Conservation (phyloP, 2,113 vertebrate genomes). For the Glareola pratincola region DNA sequence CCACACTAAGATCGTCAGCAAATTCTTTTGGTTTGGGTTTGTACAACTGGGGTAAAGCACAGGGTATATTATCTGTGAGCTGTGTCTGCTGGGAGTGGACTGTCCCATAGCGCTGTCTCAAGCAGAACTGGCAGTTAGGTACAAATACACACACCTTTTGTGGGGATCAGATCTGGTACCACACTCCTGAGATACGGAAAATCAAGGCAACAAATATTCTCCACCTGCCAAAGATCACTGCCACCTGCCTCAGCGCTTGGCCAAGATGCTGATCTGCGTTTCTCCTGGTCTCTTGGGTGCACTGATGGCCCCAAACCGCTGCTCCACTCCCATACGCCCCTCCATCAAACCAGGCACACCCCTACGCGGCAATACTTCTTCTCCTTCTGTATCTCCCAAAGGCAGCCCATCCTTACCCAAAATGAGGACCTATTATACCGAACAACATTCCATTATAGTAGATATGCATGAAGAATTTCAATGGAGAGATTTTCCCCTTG, state of each 20-base stretch:
- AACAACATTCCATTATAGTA: background rate
- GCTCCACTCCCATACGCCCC: background rate
- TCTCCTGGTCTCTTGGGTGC: accelerated
- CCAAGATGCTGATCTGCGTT: background rate
- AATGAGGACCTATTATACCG: background rate
- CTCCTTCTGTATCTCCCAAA: background rate
- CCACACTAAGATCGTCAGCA: background rate
- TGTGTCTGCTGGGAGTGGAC: background rate
- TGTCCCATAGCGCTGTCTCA: background rate
- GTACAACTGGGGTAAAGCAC: background rate
- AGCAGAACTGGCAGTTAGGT: background rate
- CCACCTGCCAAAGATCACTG: background rate
- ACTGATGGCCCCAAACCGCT: background rate
- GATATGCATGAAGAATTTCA: background rate
- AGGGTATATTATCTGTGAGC: background rate
- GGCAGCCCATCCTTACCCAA: background rate
- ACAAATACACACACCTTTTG: background rate
- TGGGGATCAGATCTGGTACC: background rate
- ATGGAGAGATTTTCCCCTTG: background rate
- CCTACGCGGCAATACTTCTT: background rate
- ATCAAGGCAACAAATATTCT: background rate
- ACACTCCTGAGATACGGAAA: background rate
- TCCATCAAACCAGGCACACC: background rate
- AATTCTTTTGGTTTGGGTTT: background rate
- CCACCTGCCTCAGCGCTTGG: background rate